Conservation (phyloP, 1,140 invertebrate genomes). For the Drosophila arizonae region DNA sequence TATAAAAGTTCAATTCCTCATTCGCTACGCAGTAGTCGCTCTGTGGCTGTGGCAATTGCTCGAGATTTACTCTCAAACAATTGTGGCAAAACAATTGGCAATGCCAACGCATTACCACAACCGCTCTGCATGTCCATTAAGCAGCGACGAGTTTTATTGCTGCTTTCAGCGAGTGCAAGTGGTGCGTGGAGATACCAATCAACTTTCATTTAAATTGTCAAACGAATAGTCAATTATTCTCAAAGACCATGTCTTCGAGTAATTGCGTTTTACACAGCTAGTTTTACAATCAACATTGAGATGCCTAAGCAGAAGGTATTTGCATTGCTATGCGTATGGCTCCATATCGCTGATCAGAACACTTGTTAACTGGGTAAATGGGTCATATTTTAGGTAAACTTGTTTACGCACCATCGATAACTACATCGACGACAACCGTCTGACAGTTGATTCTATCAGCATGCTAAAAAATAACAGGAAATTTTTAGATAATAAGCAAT, state of each 20-base stretch:
- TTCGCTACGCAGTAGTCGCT: too few species aligned
- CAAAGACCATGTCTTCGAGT: conserved; percentile 38
- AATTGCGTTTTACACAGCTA: conserved; percentile 26
- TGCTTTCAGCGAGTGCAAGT: conserved; percentile 36
- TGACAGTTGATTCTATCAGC: conserved; percentile 52
- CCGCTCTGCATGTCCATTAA: conserved; percentile 39
- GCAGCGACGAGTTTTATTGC: conserved; percentile 40
- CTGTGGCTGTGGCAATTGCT: conserved; percentile 12
- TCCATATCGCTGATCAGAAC: conserved; percentile 23
- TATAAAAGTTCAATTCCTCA: conserved; percentile 1
- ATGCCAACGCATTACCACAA: conserved; percentile 31
- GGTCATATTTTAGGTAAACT: conserved; percentile 78
- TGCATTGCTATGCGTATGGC: conserved; percentile 31
- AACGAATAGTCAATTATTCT: conserved; percentile 56
- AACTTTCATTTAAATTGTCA: conserved; percentile 75
- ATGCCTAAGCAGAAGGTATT: conserved; percentile 13
- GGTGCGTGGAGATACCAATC: conserved; percentile 37
- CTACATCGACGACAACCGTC: conserved; percentile 29
- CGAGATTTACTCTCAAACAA: conserved; percentile 37
- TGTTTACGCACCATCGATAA: conserved; percentile 59
- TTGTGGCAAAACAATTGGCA: conserved; percentile 40
- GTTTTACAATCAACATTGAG: conserved; percentile 15
- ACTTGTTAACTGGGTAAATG: conserved; percentile 71
- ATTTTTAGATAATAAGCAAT: neutral
- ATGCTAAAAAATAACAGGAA: conserved; percentile 47